Conservation (phyloP, 2,113 vertebrate species). For the Poeciliopsis occidentalis region DNA sequence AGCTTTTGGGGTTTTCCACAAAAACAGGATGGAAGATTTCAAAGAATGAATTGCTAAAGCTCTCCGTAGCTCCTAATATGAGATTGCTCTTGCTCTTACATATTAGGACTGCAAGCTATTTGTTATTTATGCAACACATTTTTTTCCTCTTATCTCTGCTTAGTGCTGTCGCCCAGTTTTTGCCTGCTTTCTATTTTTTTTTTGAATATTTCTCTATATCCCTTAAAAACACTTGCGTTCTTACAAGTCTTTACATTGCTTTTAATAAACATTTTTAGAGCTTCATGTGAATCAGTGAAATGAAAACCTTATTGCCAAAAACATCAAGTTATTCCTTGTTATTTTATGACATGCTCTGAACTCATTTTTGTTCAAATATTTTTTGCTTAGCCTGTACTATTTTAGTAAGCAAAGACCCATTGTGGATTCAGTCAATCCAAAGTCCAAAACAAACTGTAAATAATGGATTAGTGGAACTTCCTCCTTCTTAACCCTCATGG, state of each 20-base stretch:
- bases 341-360: constrained; percentile 75
- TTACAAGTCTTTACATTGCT: constrained; percentile 13
- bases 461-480: constrained; percentile 83
- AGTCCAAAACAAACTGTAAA: constrained; percentile 84
- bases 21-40: constrained; percentile 38
- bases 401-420: constrained; percentile 80
- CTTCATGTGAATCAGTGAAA: constrained; percentile 1
- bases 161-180: background rate
- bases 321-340: constrained; percentile 58
- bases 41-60: constrained; percentile 36
- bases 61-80: constrained; percentile 16
- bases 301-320: constrained; percentile 17
- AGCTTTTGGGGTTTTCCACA: constrained; percentile 49
- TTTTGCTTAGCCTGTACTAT: constrained; percentile 67
- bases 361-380: constrained; percentile 59
- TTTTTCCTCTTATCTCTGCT: constrained; percentile 7
- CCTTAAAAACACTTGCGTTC: background rate
- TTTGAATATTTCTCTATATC: background rate
- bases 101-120: constrained; percentile 39
- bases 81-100: constrained; percentile 4
- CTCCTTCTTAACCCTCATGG: constrained; percentile 82
- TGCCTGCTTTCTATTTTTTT: background rate
- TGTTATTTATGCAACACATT: constrained; percentile 22
- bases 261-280: constrained; percentile 22
- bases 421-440: constrained; percentile 80